Base-by-base conservation (phyloP, 2,888 invertebrate genomes). In the Dexiosoma caninum region DNA sequence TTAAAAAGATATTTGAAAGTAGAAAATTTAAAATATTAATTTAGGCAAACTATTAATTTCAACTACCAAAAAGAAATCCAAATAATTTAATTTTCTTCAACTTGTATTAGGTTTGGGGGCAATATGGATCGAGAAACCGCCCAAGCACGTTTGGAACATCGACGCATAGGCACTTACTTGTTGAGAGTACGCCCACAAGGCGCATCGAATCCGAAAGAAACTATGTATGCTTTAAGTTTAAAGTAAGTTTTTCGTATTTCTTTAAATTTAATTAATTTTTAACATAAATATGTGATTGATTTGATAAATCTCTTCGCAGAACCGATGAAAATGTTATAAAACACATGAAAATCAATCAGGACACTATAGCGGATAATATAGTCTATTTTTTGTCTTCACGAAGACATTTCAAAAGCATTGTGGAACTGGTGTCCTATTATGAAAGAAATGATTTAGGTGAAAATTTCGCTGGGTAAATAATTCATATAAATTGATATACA, bases 401-500 rank as follows among this genome's bases (percentile, higher is more conserved):
- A 53, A 93, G 97, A 70, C 97, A 95, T 91, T 98, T 98, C 90
- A 95, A 95, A 87, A 96, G 95, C 88, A 94, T 98, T 85, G 96
- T 97, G 84, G 97, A 98, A 89, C 92, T 99, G 83, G 95, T 99
- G 84, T 95, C 95, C 82, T 97, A 96, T 91, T 99, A 98, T 91
- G 96, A 98, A 90, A 93, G 95, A 85, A 95, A 95, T 86, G 97
- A 96, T 88, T 92, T 99, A 82, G 94, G 95, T 0, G 98, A 98
- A 91, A 98, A 97, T 91, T 99, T 99, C 90, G 95, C 95, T 62
- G 94, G 95, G 95, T 95, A 90, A 90, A 90, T 86, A 14, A 12
- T 2, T 14, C 1, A 7, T 30, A n/a, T n/a, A n/a, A n/a, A n/a
- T n/a, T n/a, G n/a, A n/a, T n/a, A n/a, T n/a, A n/a, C n/a, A n/a